Evolutionary conservation across 2,888 invertebrate genomes (phyloP).

Genomic region (Leptura quadrifasciata): DNA sequence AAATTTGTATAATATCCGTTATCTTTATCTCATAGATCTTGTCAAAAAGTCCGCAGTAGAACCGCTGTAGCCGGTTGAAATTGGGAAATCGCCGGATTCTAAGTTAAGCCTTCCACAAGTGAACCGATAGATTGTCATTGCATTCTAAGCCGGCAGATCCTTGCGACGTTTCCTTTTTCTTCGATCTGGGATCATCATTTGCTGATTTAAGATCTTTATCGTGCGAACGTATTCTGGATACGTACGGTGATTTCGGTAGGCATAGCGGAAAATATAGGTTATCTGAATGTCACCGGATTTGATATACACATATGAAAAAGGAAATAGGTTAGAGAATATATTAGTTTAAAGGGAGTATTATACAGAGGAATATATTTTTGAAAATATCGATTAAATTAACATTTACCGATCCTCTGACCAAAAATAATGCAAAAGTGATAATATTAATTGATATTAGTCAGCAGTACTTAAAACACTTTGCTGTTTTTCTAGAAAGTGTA

Average conservation of each 20-base stretch:
- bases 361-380: too few relatives aligned
- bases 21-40: constrained; percentile 4
- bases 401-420: too few relatives aligned
- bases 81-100: constrained; percentile 60
- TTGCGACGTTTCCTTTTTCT: constrained; percentile 59
- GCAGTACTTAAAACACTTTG: too few relatives aligned
- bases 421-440: too few relatives aligned
- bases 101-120: constrained; percentile 66
- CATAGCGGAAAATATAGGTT: constrained; percentile 17
- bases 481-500: too few relatives aligned
- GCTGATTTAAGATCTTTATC: constrained; percentile 43
- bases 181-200: constrained; percentile 40
- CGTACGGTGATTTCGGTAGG: constrained; percentile 7
- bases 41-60: constrained; percentile 13
- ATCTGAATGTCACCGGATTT: constrained; percentile 29
- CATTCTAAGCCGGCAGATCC: constrained; percentile 64
- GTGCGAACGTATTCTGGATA: constrained; percentile 9
- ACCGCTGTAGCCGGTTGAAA: constrained; percentile 49
- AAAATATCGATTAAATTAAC: too few relatives aligned
- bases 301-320: constrained; percentile 19
- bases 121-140: constrained; percentile 69
- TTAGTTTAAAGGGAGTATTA: neutral
- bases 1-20: constrained; percentile 1
- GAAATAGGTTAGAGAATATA: neutral
- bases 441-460: too few relatives aligned